Percentiles rank a stretch among this genome's conserved stretches.
phyloP scores from a whole-genome alignment of 1,140 invertebrate genomes.

The Holcopasites calliopsidis region DNA sequence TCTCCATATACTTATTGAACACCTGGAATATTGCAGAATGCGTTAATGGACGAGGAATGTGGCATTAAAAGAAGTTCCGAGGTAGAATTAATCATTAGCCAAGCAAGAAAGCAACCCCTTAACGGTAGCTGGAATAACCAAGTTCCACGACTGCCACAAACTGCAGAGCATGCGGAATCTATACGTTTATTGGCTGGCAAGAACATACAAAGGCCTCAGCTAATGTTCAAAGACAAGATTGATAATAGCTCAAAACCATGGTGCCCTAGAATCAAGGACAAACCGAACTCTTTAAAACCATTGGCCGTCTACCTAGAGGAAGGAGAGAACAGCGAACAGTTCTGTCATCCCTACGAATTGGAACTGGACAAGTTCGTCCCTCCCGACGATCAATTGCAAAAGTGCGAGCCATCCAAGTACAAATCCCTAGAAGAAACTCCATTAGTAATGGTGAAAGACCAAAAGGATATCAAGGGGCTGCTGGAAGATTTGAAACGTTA shows the following conservation, averaged over 20 bases:
- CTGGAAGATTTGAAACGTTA: conserved; percentile 84
- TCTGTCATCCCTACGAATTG: conserved; percentile 92
- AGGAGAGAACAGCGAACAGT: conserved; percentile 81
- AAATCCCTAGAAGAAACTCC: conserved; percentile 83
- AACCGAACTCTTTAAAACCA: conserved; percentile 93
- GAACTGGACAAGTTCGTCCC: conserved; percentile 89
- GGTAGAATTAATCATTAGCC: conserved; percentile 72
- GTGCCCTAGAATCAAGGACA: conserved; percentile 90
- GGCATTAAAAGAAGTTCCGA: conserved; percentile 82
- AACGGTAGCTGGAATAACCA: conserved; percentile 82
- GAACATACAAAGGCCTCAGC: conserved; percentile 90
- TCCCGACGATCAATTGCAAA: conserved; percentile 77
- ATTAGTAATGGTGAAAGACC: conserved; percentile 85
- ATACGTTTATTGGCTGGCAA: conserved; percentile 86
- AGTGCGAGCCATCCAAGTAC: conserved; percentile 75
- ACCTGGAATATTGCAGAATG: conserved; percentile 73
- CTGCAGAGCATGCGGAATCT: conserved; percentile 54
- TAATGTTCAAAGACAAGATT: conserved; percentile 91
- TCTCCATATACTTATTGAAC: not conserved
- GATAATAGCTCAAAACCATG: conserved; percentile 90
- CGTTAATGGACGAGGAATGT: conserved; percentile 85
- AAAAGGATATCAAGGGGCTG: conserved; percentile 84
- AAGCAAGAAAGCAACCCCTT: conserved; percentile 57
- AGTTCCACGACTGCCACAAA: not conserved
- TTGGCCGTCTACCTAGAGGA: conserved; percentile 86